Evolutionary conservation across 2,797 vertebrate genomes (phyloP), one percentile per base, ranked within the genome.

Genomic region (Caiman crocodilus): DNA sequence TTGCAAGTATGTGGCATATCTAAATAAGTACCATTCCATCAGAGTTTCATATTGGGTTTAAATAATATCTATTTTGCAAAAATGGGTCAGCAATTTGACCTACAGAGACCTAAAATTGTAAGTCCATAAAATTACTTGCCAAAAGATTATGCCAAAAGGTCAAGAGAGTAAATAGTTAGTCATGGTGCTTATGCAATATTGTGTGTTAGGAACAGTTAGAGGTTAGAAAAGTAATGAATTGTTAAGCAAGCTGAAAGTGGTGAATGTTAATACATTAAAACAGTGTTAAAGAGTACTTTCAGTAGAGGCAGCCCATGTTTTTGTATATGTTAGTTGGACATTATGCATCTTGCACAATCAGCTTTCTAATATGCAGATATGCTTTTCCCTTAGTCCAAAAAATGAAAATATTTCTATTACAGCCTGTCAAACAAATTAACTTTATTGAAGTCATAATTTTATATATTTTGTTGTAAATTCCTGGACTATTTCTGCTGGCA

Each of bases 401-500:
- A 10, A 5, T 74, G 5, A 92, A 92, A 83, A 20, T 25, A 77
- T 77, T 20, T 3, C 4, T 73, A 35, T 71, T 91, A 84, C 14
- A 64, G 12, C 57, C 42, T 58, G 26, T 76, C 76, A 69, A 35
- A 32, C 21, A 69, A 30, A 69, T 18, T 69, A 21, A 25, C 13
- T 90, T 21, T 71, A 5, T 4, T 77, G 28, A 71, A 1, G 1
- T 55, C 56, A 35, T 35, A 14, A 76, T 57, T 20, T 76, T 69
- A 69, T 32, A 21, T 20, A 69, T 75, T 89, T 82, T 42, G 16
- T 80, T 84, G 59, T 87, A 58, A 74, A 64, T 86, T 74, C n/a
- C 59, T 58, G 21, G 82, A 76, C 7, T 2, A 2, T 76, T 91
- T 76, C 4, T 84, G 84, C 2, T 10, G 15, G 14, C 59, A 5